Evolutionary conservation across 2,113 vertebrate genomes (phyloP).

Genomic region (Aix galericulata): DNA sequence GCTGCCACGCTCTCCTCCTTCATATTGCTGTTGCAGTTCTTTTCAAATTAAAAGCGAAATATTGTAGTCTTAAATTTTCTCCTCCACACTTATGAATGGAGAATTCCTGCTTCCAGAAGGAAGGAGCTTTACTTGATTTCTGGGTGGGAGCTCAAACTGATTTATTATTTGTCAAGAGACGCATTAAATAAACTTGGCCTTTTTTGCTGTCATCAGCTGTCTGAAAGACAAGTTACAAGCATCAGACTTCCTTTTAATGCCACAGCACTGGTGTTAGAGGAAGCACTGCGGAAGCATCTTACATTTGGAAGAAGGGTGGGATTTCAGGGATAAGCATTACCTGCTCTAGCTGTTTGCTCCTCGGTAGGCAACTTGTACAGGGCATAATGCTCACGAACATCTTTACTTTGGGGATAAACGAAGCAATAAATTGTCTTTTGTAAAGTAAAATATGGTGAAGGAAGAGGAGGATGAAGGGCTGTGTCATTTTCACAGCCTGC

Average conservation of each 20-base stretch:
- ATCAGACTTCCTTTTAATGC: slow-evolving; percentile 41
- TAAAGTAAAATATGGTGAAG: neutral
- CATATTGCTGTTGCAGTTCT: neutral
- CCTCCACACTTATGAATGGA: neutral
- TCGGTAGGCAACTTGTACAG: neutral
- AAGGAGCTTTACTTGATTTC: slow-evolving; percentile 29
- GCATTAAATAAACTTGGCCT: slow-evolving; percentile 59
- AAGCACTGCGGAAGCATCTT: neutral
- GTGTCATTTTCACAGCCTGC: neutral
- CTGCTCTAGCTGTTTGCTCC: neutral
- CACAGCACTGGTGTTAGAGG: neutral
- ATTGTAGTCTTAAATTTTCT: neutral
- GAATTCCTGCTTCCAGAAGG: slow-evolving; percentile 37
- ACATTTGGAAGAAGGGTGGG: neutral
- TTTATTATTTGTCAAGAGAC: slow-evolving; percentile 58
- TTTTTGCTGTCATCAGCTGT: slow-evolving; percentile 57
- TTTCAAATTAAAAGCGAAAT: neutral
- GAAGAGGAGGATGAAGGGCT: neutral
- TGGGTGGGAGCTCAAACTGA: slow-evolving; percentile 31
- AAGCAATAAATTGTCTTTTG: neutral
- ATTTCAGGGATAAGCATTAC: neutral
- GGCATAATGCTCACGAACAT: too few relatives aligned
- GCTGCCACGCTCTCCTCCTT: neutral
- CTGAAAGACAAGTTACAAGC: slow-evolving; percentile 36
- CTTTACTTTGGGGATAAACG: neutral